phyloP scores from a whole-genome alignment of 2,113 vertebrate genomes.

The Sciurus niger region DNA sequence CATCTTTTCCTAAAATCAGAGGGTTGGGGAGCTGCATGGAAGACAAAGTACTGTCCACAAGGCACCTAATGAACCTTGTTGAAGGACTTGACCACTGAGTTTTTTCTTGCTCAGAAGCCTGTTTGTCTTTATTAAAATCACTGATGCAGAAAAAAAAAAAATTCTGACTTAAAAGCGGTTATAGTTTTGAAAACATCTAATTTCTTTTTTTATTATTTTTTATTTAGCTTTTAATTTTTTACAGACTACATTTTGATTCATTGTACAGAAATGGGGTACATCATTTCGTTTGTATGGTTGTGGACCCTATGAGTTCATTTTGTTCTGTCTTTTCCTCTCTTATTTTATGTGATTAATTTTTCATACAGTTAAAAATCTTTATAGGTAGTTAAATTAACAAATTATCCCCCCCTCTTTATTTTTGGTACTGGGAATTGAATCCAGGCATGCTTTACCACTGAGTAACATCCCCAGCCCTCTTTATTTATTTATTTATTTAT shows the following conservation, averaged over 20 bases:
- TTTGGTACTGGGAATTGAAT: too few species aligned
- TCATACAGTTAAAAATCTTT: neutral
- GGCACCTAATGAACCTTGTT: neutral
- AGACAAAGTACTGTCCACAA: slow-evolving; percentile 68
- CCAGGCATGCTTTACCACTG: too few species aligned
- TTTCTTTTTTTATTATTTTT: neutral
- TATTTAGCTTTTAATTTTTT: too few species aligned
- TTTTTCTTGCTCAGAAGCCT: neutral
- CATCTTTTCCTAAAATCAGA: neutral
- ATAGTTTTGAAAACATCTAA: neutral
- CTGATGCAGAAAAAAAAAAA: slow-evolving; percentile 27
- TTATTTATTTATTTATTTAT: too few species aligned
- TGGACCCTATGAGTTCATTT: neutral
- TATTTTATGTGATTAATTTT: slow-evolving; percentile 14
- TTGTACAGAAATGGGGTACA: too few species aligned
- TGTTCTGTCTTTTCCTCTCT: neutral
- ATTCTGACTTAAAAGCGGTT: neutral
- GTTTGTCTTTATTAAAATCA: slow-evolving; percentile 79
- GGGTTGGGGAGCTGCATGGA: neutral
- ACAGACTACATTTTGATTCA: too few species aligned
- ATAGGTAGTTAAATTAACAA: neutral
- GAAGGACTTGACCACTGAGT: neutral
- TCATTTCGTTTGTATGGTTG: too few species aligned
- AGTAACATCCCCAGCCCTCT: too few species aligned
- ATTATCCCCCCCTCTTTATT: too few species aligned